Evolutionary conservation across 2,888 invertebrate genomes (phyloP), one percentile per base, ranked within the genome.

Genomic region (Caenorhabditis sulstoni): DNA sequence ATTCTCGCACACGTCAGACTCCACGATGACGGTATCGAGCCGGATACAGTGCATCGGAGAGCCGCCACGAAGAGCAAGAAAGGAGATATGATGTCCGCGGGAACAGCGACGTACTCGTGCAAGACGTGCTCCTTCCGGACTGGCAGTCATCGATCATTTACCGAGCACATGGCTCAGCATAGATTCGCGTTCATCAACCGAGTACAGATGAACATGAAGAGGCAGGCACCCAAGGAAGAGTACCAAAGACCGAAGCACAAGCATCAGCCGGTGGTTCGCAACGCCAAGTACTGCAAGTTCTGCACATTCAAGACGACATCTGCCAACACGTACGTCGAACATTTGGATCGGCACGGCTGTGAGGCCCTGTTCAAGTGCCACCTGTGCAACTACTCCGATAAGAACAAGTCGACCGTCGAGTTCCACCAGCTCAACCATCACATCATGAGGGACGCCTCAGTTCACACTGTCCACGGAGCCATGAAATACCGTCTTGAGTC

Each of bases 391-490:
- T 87, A 87, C 68, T 76, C 79, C 11, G 77, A 83, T n/a, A 68
- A 79, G 57, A 85, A 81, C n/a, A 68, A 79, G 29, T 71, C 78
- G 8, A 75, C 82, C 11, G 84, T 84, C 20, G 74, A 76, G 12
- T 87, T 81, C 70, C 87, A 87, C 61, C 80, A 86, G 35, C 52
- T 76, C 29, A 86, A 83, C 44, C 87, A 87, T 74, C 87, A 87
- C 47, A 35, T 67, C 11, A 44, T 66, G 5, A 55, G 44, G 8
- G 79, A 70, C 29, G 70, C 70, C 23, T 59, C 79, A 22, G 41
- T 79, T 5, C 64, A 65, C 4, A 62, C 61, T 8, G 64, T 64
- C 3, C 29, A 44, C 41, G 39, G 23, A 14, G 50, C 53, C 0
- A 18, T 66, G 14, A 59, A 62, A 11, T 67, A 45, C 49, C 35